A percentile compares a stretch with the other conserved stretches of the same genome.
Evolutionary conservation across 1,140 invertebrate genomes (phyloP).

Genomic region (Ylistrum balloti): DNA sequence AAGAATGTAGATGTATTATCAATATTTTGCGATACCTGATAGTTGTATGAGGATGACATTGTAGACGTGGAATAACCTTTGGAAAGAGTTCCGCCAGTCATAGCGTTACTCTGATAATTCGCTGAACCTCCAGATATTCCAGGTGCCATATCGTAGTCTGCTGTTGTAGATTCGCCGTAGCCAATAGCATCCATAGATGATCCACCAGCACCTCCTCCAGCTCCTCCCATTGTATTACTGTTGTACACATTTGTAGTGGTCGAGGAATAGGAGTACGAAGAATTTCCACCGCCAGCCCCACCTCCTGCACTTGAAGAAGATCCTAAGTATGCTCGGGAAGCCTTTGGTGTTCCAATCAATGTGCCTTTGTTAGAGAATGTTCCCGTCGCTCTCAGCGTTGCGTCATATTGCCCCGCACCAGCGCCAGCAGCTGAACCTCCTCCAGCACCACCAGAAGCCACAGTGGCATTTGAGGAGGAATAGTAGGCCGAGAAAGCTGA

Average conservation of each 20-base stretch:
- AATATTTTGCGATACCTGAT: slow-evolving; percentile 60
- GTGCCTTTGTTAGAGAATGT: slow-evolving; percentile 74
- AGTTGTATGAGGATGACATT: slow-evolving; percentile 73
- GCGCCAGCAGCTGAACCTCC: slow-evolving; percentile 61
- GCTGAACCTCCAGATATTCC: slow-evolving; percentile 55
- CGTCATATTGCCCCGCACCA: slow-evolving; percentile 64
- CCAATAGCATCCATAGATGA: slow-evolving; percentile 46
- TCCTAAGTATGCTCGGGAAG: slow-evolving; percentile 53
- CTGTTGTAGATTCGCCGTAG: slow-evolving; percentile 60
- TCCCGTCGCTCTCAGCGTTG: slow-evolving; percentile 71
- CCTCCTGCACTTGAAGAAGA: slow-evolving; percentile 53
- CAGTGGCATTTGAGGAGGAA: slow-evolving; percentile 11
- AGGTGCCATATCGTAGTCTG: slow-evolving; percentile 72
- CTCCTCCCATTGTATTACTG: slow-evolving; percentile 45
- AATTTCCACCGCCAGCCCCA: slow-evolving; percentile 45
- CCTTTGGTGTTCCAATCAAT: slow-evolving; percentile 59
- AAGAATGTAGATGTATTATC: not conserved
- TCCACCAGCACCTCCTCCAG: slow-evolving; percentile 58
- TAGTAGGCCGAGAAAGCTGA: slow-evolving; percentile 52
- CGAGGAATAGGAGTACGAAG: slow-evolving; percentile 46
- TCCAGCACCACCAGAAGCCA: slow-evolving; percentile 53
- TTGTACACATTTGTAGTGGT: slow-evolving; percentile 53
- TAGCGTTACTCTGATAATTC: slow-evolving; percentile 71
- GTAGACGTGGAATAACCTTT: slow-evolving; percentile 66
- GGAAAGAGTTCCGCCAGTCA: slow-evolving; percentile 52